Conservation (phyloP, 2,888 invertebrate genomes). For the Lampropteryx suffumata region DNA sequence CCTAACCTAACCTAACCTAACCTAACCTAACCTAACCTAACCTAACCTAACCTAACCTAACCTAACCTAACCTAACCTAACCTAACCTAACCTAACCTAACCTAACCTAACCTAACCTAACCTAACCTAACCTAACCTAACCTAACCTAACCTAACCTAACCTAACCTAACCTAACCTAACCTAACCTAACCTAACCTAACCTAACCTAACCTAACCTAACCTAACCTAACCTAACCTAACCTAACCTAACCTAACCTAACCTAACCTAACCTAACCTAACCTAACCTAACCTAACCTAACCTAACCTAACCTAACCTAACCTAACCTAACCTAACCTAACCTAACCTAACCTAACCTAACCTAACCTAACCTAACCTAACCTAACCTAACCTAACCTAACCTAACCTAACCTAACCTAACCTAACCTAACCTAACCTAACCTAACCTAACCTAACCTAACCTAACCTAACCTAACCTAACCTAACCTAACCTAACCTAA, state of each 20-base stretch:
- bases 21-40: conserved; percentile 2
- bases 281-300: conserved; percentile 2
- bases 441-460: conserved; percentile 2
- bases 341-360: neutral
- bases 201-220: conserved; percentile 2
- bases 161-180: conserved; percentile 2
- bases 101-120: neutral
- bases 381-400: neutral
- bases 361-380: neutral
- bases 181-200: conserved; percentile 2
- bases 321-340: conserved; percentile 2
- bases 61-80: neutral
- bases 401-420: neutral
- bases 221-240: conserved; percentile 2
- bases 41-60: conserved; percentile 9
- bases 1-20: conserved; percentile 2
- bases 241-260: conserved; percentile 2
- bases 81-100: neutral
- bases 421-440: conserved; percentile 2
- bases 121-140: conserved; percentile 2
- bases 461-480: conserved; percentile 2
- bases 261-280: conserved; percentile 1
- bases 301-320: conserved; percentile 1
- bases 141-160: conserved; percentile 2
- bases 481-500: conserved; percentile 2